Conservation (phyloP, 2,113 vertebrate genomes). For the human region GRCh38 chr9:106412501-106413000, state of each 20-base stretch:
- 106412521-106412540: not conserved
- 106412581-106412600: not conserved
- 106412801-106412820: not conserved
- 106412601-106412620: not conserved
- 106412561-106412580: not conserved
- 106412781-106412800: not conserved
- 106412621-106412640: not conserved
- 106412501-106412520: not conserved
- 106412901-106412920: not conserved
- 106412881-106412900: not conserved
- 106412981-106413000: not conserved
- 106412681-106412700: slow-evolving; percentile 11
- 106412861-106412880: not conserved
- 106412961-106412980: not conserved
- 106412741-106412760: not conserved
- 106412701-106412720: not conserved
- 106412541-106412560: not conserved
- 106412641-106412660: not conserved
- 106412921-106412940: not conserved
- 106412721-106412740: not conserved
- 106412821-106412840: not conserved
- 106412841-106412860: not conserved
- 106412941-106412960: not conserved
- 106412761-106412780: not conserved
- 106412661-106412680: not conserved